These are phyloP conservation scores for Nectonema munidae DNA, from an alignment of 2,888 invertebrate species.

Conservation along the genomic window DNA sequence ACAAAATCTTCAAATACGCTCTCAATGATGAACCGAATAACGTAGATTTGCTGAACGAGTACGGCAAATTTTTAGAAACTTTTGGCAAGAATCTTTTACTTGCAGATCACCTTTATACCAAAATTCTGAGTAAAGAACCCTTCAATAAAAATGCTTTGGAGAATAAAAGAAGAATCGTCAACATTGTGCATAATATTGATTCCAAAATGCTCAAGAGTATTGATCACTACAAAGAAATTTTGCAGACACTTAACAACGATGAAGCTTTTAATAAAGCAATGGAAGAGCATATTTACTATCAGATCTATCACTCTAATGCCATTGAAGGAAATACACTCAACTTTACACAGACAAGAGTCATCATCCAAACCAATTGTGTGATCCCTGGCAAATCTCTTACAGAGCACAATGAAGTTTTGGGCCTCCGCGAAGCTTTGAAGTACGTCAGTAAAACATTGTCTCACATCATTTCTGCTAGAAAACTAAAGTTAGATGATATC, in stretches of 20 bases:
- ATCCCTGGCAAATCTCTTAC: constrained; percentile 59
- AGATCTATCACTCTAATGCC: constrained; percentile 79
- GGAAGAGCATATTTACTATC: constrained; percentile 62
- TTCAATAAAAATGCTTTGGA: constrained; percentile 29
- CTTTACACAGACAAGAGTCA: constrained; percentile 42
- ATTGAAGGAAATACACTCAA: constrained; percentile 93
- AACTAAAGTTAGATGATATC: no score
- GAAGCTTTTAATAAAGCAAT: constrained; percentile 50
- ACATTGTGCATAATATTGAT: constrained; percentile 53
- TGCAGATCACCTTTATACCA: constrained; percentile 54
- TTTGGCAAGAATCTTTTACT: constrained; percentile 45
- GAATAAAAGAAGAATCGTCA: constrained; percentile 49
- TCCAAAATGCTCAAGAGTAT: constrained; percentile 39
- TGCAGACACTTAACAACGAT: constrained; percentile 42
- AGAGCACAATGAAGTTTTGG: constrained; percentile 76
- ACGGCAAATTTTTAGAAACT: constrained; percentile 63
- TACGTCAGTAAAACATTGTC: constrained; percentile 39
- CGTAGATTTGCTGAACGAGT: constrained; percentile 58
- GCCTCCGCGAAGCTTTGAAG: constrained; percentile 62
- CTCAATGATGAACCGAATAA: constrained; percentile 57
- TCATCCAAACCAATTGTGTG: constrained; percentile 48
- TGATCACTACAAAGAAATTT: constrained; percentile 45
- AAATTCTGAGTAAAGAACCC: constrained; percentile 48
- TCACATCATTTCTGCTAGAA: constrained; percentile 35
- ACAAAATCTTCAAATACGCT: constrained; percentile 36